A percentile compares a stretch with the other conserved stretches of the same genome.
Evolutionary conservation across 2,797 vertebrate genomes (phyloP).

Genomic region (Darevskia nairensis): DNA sequence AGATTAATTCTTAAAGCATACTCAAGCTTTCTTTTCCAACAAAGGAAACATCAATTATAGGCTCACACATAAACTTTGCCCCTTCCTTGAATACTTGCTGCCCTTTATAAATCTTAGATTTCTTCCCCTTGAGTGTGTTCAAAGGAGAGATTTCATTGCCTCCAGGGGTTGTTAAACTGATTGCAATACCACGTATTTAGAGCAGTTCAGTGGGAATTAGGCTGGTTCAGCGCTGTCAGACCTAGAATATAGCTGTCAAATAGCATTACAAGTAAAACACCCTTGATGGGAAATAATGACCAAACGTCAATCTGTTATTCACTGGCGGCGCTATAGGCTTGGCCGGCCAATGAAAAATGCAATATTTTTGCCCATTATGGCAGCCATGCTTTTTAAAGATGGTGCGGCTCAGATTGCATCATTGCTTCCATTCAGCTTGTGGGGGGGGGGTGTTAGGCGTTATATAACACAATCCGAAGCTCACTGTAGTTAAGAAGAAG

Average conservation of each 20-base stretch:
- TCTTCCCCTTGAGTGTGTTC: slow-evolving; percentile 92
- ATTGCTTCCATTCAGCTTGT: slow-evolving; percentile 52
- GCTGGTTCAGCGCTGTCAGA: slow-evolving; percentile 94
- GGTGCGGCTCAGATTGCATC: slow-evolving; percentile 54
- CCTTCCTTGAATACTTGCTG: slow-evolving; percentile 91
- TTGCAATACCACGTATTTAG: slow-evolving; percentile 96
- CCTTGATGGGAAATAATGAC: slow-evolving; percentile 95
- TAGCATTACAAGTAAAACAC: slow-evolving; percentile 89
- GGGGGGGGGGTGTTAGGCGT: slow-evolving; percentile 33
- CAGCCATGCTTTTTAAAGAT: slow-evolving; percentile 65
- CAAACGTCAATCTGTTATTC: slow-evolving; percentile 85
- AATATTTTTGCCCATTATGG: slow-evolving; percentile 73
- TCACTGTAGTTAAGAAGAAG: not conserved
- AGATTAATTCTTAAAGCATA: slow-evolving; percentile 96
- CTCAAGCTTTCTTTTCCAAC: slow-evolving; percentile 87
- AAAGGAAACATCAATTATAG: slow-evolving; percentile 94
- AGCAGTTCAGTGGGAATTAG: slow-evolving; percentile 93
- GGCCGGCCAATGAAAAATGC: slow-evolving; percentile 76
- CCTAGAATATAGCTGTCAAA: slow-evolving; percentile 94
- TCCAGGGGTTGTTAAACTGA: slow-evolving; percentile 98
- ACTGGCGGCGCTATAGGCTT: slow-evolving; percentile 72
- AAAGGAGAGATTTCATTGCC: slow-evolving; percentile 92
- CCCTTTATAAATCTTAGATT: slow-evolving; percentile 93
- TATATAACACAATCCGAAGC: slow-evolving; percentile 48
- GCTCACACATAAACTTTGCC: slow-evolving; percentile 94